Conservation (phyloP, 2,113 vertebrate genomes). For the Ciconia stormi region DNA sequence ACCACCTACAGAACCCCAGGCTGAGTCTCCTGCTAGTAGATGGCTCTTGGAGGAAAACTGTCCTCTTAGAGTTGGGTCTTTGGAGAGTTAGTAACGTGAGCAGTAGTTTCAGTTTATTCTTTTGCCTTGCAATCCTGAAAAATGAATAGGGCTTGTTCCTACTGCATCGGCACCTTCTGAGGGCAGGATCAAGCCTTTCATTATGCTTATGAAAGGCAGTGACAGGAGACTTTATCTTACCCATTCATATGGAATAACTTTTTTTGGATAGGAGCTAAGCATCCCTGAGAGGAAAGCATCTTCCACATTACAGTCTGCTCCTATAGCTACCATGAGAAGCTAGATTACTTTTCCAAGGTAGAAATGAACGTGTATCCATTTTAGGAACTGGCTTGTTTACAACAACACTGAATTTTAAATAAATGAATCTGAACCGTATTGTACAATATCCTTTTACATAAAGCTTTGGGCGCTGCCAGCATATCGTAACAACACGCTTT, state of each 20-base stretch:
- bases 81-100: neutral
- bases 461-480: neutral
- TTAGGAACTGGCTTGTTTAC: constrained; percentile 18
- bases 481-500: neutral
- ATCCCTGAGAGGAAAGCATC: constrained; percentile 22
- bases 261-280: neutral
- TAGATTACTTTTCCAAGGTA: neutral
- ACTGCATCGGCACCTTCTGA: neutral
- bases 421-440: neutral
- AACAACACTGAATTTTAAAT: neutral
- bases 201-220: neutral
- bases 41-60: neutral
- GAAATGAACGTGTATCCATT: neutral
- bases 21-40: neutral
- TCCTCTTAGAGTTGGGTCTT: neutral
- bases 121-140: neutral
- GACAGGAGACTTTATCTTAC: neutral
- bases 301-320: neutral
- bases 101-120: neutral
- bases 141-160: neutral
- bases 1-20: neutral
- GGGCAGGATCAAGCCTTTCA: neutral
- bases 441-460: neutral
- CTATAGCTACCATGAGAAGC: neutral
- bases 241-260: neutral